Conservation (phyloP, 2,888 invertebrate species). For the Acleris laterana region DNA sequence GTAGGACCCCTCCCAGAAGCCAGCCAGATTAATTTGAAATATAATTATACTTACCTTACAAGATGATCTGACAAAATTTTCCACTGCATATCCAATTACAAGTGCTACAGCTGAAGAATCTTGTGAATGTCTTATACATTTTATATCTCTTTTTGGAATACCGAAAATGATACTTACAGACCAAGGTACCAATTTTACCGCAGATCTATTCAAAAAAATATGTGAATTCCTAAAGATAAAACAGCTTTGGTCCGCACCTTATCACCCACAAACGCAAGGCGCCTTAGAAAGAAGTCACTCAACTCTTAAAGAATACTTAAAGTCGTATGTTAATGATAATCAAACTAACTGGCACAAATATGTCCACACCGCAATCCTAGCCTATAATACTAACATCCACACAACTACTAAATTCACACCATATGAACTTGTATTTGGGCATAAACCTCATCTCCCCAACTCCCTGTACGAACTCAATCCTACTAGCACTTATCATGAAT, state of each 20-base stretch:
- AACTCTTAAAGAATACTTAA: constrained; percentile 40
- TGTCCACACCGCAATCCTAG: constrained; percentile 41
- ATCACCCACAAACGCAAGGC: constrained; percentile 39
- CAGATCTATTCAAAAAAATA: constrained; percentile 34
- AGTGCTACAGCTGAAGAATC: constrained; percentile 39
- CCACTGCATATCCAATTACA: constrained; percentile 36
- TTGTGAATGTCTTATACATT: constrained; percentile 36
- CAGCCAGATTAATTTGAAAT: constrained; percentile 31
- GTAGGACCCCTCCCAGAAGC: constrained; percentile 43
- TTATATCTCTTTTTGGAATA: constrained; percentile 40
- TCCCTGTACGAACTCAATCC: neutral
- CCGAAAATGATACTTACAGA: constrained; percentile 37
- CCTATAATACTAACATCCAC: constrained; percentile 41
- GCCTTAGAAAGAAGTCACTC: constrained; percentile 38
- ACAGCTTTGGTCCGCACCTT: constrained; percentile 37
- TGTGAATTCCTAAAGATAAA: constrained; percentile 35
- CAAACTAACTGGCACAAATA: constrained; percentile 39
- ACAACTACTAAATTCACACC: constrained; percentile 35
- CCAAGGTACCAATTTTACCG: constrained; percentile 38
- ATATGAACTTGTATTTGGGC: constrained; percentile 36
- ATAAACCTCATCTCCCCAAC: constrained; percentile 29
- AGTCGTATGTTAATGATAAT: constrained; percentile 38
- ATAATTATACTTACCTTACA: constrained; percentile 38
- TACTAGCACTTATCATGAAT: neutral
- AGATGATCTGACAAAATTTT: constrained; percentile 42